Base-by-base conservation (phyloP, 1,140 invertebrate species). In the Pseudomyrmex concolor region DNA sequence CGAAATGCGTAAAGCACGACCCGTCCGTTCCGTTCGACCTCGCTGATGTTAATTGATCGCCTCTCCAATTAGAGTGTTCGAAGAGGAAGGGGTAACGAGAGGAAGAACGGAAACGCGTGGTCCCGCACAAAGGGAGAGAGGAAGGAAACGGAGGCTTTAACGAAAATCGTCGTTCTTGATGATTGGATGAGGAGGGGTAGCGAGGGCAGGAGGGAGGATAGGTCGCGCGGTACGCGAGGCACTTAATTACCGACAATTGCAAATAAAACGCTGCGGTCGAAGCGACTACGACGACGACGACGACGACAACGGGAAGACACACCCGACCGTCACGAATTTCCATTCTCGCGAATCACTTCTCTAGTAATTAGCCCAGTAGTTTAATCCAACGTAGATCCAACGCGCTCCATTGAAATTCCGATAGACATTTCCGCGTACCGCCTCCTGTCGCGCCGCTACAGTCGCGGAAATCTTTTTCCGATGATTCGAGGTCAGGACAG, bases 201-300 rank as follows among this genome's bases (percentile, higher is more conserved):
- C 34, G 34, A 34, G 5, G 34, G 5, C 7, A 17, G 19, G 22
- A 17, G 10, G 1, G 7, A n/a, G 34, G 34, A 1, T 0, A 34
- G 50, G 17, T 50, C 43, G 13, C 9, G 15, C 55, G 22, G 43
- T n/a, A 45, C 64, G 64, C 55, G 76, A 63, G 59, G 60, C 48
- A 81, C 80, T 89, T 88, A 88, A 89, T 89, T 88, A 88, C 70
- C 84, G 86, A 76, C 85, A 89, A 88, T 89, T 86, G 80, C 88
- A 80, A 88, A 89, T 86, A 88, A 84, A 88, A 59, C 51, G 76
- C 50, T 83, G 72, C 68, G 66, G 80, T 74, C 25, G 59, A 74
- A 74, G 25, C 70, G 59, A 78, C 50, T 57, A 54, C n/a, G 66
- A 51, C n/a, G 43, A 13, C 34, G 17, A 59, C 59, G 50, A 50